Evolutionary conservation across 2,888 invertebrate species (phyloP), one percentile per base, ranked within the genome.

Genomic region (Apotomis betuletana): DNA sequence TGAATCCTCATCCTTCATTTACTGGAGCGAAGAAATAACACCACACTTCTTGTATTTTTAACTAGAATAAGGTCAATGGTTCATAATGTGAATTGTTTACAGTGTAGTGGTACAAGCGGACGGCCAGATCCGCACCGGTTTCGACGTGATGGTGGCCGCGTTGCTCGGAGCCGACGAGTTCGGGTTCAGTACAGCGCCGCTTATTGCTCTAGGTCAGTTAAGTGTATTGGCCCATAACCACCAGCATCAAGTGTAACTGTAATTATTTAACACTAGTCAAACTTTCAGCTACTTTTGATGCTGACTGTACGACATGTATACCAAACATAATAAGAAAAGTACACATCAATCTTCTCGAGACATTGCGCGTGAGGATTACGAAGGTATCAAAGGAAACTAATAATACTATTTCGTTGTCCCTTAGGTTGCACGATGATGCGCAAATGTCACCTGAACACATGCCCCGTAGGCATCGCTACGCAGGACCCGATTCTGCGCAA

Each of bases 391-490:
- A 9, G 10, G 52, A 4, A 46, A 46, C 41, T 38, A 13, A 49
- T 27, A 46, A 15, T 27, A 27, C 41, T 38, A 52, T 36, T 6
- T 10, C 69, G 60, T 51, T 12, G 6, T 0, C 78, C 27, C 27
- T 27, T 27, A 94, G 95, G 99, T 4, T 99, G 99, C 85, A 99
- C 99, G 0, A 99, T 99, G 99, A 99, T 99, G 99, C 95, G 99
- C 72, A 99, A 99, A 88, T 99, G 99, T 84, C 99, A 99, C 89
- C 93, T 99, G 80, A 99, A 99, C 91, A 99, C 99, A 6, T 99
- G 99, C 79, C 99, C 99, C 0, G 99, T 99, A 74, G 99, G 99
- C 75, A 97, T 99, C 83, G 99, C 99, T 1, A 99, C 99, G 0
- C 99, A 99, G 90, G 99, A 99, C 94, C 99, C 99, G 0, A 95